Evolutionary conservation across 2,113 vertebrate species (phyloP).

Genomic region (Phodopus roborovskii): DNA sequence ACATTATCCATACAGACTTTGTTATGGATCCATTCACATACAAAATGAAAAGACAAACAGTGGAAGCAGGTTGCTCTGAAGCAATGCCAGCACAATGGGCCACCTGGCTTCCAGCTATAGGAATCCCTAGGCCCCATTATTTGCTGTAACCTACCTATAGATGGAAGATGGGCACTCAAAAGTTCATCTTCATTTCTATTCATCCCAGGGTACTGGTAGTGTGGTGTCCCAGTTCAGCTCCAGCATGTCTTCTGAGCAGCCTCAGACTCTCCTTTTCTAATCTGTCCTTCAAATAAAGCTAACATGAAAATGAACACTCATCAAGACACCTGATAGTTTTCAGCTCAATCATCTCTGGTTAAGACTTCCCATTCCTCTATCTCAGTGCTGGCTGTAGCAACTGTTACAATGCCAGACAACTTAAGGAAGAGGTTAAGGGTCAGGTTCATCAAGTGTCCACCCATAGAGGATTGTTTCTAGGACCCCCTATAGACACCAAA

Average conservation of each 20-base stretch:
- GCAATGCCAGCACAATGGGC: neutral
- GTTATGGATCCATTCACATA: neutral
- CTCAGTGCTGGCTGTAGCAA: neutral
- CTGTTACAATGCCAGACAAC: neutral
- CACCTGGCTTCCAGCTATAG: neutral
- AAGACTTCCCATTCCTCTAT: neutral
- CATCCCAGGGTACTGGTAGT: fast-evolving
- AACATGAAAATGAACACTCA: neutral
- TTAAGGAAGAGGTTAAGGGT: neutral
- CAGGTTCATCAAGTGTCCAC: neutral
- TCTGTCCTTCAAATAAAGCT: neutral
- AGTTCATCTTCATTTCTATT: neutral
- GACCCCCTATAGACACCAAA: neutral
- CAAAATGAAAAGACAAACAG: neutral
- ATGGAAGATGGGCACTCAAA: neutral
- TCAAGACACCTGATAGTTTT: neutral
- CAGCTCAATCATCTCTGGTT: neutral
- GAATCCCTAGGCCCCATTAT: neutral
- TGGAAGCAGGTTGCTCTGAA: neutral
- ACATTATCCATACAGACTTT: neutral
- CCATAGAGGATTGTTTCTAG: neutral
- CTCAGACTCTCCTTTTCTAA: neutral
- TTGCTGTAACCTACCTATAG: neutral
- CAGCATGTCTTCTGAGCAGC: neutral
- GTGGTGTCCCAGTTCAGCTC: neutral